Conservation (phyloP, 2,888 invertebrate species). For the Sinopyrophorus schimmeli region DNA sequence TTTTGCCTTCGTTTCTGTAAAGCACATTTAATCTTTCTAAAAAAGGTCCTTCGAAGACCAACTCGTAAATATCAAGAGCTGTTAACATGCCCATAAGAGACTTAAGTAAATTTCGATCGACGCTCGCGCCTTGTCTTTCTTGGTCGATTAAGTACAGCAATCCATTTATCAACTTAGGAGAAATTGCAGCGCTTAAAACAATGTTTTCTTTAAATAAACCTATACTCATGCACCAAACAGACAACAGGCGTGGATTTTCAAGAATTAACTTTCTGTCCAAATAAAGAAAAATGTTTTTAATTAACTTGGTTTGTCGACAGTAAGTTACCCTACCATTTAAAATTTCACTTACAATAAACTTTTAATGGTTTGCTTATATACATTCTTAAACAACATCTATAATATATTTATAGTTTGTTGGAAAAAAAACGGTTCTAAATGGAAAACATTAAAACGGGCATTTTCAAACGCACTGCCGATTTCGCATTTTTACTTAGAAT, state of each 20-base stretch:
- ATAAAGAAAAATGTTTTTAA: constrained; percentile 94
- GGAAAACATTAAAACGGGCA: no score
- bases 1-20: constrained; percentile 87
- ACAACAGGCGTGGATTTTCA: constrained; percentile 87
- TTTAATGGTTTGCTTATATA: no score
- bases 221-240: constrained; percentile 95
- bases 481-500: no score
- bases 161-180: constrained; percentile 85
- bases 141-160: constrained; percentile 85
- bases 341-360: no score
- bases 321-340: constrained; percentile 94
- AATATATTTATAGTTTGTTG: no score
- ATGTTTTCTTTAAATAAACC: constrained; percentile 90
- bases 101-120: constrained; percentile 86
- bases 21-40: constrained; percentile 84
- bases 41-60: constrained; percentile 83
- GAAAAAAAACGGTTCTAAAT: no score
- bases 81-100: constrained; percentile 91
- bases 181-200: constrained; percentile 80
- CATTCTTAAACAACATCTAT: no score
- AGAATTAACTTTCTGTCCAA: constrained; percentile 93
- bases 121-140: constrained; percentile 86
- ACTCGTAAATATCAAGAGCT: constrained; percentile 87
- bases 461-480: no score
- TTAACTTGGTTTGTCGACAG: constrained; percentile 95